Evolutionary conservation across 2,113 vertebrate genomes (phyloP).

Genomic region (Hypomesus transpacificus): DNA sequence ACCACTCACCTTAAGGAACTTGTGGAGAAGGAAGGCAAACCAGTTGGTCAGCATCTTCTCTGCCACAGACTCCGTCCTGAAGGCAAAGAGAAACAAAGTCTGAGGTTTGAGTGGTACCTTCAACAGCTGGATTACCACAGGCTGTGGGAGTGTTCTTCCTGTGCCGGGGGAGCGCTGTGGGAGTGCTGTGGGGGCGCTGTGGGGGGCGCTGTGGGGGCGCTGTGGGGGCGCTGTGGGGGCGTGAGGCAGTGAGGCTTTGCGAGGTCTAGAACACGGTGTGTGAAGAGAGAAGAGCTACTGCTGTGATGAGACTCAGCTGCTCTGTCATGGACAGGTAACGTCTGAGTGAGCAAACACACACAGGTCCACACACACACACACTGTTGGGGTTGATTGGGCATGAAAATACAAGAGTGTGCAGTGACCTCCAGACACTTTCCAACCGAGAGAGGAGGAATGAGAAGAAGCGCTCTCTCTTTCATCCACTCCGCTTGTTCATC

Average conservation of each 20-base stretch:
- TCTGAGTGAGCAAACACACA: constrained; percentile 41
- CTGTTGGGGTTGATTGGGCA: constrained; percentile 61
- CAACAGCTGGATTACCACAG: background rate
- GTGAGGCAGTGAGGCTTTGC: constrained; percentile 15
- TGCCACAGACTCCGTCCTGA: constrained; percentile 63
- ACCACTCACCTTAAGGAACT: constrained; percentile 64
- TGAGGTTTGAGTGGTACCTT: background rate
- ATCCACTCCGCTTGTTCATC: constrained; percentile 27
- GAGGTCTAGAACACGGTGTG: constrained; percentile 12
- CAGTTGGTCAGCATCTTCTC: constrained; percentile 72
- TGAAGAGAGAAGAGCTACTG: constrained; percentile 24
- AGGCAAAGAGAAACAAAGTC: constrained; percentile 16
- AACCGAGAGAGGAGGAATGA: constrained; percentile 12
- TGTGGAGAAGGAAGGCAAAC: constrained; percentile 70
- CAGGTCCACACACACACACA: constrained; percentile 23
- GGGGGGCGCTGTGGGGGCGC: constrained; percentile 11
- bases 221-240: constrained; percentile 25
- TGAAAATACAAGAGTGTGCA: constrained; percentile 53
- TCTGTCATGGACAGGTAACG: constrained; percentile 58
- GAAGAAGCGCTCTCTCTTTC: background rate
- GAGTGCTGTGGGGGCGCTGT: constrained; percentile 12
- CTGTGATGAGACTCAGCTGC: background rate
- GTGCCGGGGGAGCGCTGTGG: constrained; percentile 26
- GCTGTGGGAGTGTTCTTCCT: constrained; percentile 13
- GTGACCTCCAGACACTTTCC: constrained; percentile 45